A percentile compares a stretch with the other conserved stretches of the same genome.
Evolutionary conservation across 1,140 invertebrate species (phyloP).

Genomic region (Amphibalanus amphitrite): DNA sequence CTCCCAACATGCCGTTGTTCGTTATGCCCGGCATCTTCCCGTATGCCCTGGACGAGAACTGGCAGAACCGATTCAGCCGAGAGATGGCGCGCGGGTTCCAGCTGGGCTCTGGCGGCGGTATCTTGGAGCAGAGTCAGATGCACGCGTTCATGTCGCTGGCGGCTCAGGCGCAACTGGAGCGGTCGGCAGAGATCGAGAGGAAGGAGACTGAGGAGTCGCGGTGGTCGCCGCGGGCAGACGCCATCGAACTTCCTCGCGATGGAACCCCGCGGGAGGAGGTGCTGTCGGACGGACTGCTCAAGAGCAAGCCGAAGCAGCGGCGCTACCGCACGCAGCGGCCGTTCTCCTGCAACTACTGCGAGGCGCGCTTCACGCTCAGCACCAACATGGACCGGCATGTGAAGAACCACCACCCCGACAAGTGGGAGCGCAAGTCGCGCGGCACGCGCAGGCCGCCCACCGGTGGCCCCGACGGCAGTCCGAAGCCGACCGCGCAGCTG

Average conservation of each 20-base stretch:
- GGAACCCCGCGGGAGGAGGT: slow-evolving; percentile 22
- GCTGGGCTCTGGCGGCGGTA: neutral
- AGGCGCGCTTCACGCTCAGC: slow-evolving; percentile 67
- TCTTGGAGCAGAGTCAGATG: neutral
- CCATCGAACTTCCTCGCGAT: slow-evolving; percentile 13
- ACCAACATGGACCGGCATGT: slow-evolving; percentile 88
- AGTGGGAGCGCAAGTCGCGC: slow-evolving; percentile 40
- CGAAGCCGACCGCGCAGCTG: slow-evolving; percentile 14
- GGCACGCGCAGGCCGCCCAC: slow-evolving; percentile 24
- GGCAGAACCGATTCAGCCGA: neutral
- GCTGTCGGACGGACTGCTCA: slow-evolving; percentile 75
- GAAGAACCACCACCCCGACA: slow-evolving; percentile 79
- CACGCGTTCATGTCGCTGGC: slow-evolving; percentile 7
- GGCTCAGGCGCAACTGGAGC: neutral
- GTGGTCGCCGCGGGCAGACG: neutral
- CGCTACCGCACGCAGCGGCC: slow-evolving; percentile 78
- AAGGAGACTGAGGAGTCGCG: slow-evolving; percentile 4
- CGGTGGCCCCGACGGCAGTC: slow-evolving; percentile 7
- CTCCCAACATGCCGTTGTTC: neutral
- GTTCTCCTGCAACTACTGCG: slow-evolving; percentile 72
- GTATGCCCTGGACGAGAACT: neutral
- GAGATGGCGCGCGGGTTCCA: neutral
- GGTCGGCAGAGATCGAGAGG: neutral
- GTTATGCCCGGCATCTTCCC: neutral
- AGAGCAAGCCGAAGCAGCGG: slow-evolving; percentile 70